Percentiles rank a stretch among this genome's conserved stretches.
Conservation (phyloP, 2,113 vertebrate genomes). For the Alectura lathami region DNA sequence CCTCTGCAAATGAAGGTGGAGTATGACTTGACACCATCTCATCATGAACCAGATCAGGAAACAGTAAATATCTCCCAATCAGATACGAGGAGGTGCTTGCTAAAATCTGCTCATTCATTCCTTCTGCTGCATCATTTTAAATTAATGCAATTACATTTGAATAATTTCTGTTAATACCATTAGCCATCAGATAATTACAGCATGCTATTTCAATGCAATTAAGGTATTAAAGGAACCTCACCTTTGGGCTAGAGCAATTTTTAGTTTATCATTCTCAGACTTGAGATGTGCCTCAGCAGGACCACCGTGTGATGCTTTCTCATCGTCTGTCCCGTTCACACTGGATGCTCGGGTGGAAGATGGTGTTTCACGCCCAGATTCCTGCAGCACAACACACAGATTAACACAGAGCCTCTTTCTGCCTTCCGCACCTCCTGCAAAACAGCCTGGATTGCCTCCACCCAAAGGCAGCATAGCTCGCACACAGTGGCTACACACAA, state of each 20-base stretch:
- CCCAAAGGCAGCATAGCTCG: not conserved
- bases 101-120: conserved; percentile 1
- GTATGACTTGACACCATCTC: not conserved
- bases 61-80: not conserved
- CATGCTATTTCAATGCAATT: not conserved
- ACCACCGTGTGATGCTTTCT: conserved; percentile 85
- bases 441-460: not conserved
- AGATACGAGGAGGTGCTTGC: not conserved
- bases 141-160: conserved; percentile 12
- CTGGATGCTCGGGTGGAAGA: conserved; percentile 87
- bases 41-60: not conserved
- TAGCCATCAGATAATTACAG: not conserved
- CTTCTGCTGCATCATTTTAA: not conserved
- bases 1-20: not conserved
- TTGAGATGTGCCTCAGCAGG: conserved; percentile 82
- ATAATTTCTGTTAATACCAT: conserved; percentile 5
- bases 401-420: not conserved
- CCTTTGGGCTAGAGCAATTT: conserved; percentile 91
- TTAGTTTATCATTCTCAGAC: conserved; percentile 90
- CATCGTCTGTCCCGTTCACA: conserved; percentile 94
- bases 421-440: not conserved
- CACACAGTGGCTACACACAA: not conserved
- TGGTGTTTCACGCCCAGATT: conserved; percentile 86
- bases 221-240: conserved; percentile 21
- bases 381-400: conserved; percentile 70